phyloP scores from a whole-genome alignment of 1,140 invertebrate species.

The Psilanteris sp. region DNA sequence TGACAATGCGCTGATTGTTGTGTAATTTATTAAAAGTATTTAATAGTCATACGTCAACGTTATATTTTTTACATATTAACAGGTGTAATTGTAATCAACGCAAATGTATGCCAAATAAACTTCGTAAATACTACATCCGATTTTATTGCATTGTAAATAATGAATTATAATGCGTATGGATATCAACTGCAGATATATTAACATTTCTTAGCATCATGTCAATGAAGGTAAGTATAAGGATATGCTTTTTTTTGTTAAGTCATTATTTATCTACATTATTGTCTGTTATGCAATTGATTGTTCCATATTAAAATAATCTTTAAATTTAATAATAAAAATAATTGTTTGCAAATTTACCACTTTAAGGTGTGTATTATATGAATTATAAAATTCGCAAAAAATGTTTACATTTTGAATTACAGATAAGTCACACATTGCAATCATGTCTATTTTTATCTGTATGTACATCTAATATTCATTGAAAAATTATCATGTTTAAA shows the following conservation, averaged over 20 bases:
- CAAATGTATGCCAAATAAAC: slow-evolving; percentile 7
- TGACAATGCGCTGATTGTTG: slow-evolving; percentile 19
- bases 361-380: too few relatives aligned
- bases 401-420: neutral
- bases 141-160: slow-evolving; percentile 11
- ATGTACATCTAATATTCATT: slow-evolving; percentile 19
- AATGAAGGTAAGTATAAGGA: slow-evolving; percentile 61
- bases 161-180: slow-evolving; percentile 18
- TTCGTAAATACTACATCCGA: slow-evolving; percentile 4
- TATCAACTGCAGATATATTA: neutral
- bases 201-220: slow-evolving; percentile 57
- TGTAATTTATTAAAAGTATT: slow-evolving; percentile 7
- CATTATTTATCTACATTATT: slow-evolving; percentile 13
- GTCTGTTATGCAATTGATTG: slow-evolving; percentile 47
- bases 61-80: slow-evolving; percentile 15
- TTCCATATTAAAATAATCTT: too few relatives aligned
- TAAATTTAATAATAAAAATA: too few relatives aligned
- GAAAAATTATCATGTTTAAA: slow-evolving; percentile 28
- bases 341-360: too few relatives aligned
- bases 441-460: slow-evolving; percentile 12
- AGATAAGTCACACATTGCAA: neutral
- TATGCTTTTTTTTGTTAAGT: slow-evolving; percentile 12
- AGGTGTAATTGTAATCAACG: slow-evolving; percentile 4
- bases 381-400: too few relatives aligned
- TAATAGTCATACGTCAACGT: slow-evolving; percentile 8